phyloP scores from a whole-genome alignment of 23 tunicate genomes.

The Clavelina lepadiformis region DNA sequence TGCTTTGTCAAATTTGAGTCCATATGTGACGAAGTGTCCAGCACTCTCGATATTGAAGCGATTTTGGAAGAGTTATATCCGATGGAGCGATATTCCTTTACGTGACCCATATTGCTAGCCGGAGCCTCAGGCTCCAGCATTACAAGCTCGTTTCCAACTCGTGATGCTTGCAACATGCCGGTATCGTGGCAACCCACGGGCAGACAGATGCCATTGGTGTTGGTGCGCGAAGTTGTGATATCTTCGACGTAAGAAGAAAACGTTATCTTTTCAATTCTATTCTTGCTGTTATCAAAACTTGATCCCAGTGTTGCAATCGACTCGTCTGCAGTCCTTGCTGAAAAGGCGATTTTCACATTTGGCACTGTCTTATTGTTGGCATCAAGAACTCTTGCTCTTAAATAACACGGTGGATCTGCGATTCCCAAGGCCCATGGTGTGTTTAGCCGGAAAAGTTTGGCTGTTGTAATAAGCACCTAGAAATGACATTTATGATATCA shows the following conservation, averaged over 20 bases:
- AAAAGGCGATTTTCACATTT: conserved; percentile 51
- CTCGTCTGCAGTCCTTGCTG: too few relatives aligned
- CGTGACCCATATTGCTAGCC: conserved; percentile 57
- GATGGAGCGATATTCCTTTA: conserved; percentile 4
- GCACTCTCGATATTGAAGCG: background rate
- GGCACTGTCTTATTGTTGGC: conserved; percentile 46
- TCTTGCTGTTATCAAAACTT: too few relatives aligned
- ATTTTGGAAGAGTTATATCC: background rate
- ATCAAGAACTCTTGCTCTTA: conserved; percentile 58
- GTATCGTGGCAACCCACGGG: conserved; percentile 86
- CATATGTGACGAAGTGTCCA: conserved; percentile 18
- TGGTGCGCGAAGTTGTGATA: conserved; percentile 35
- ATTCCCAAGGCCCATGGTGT: conserved; percentile 67
- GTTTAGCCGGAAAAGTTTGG: conserved; percentile 58
- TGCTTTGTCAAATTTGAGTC: conserved; percentile 14
- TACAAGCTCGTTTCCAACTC: conserved; percentile 67
- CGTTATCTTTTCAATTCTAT: background rate
- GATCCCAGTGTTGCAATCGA: background rate
- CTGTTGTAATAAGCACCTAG: conserved; percentile 54
- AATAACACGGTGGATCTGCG: conserved; percentile 62
- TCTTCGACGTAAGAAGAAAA: conserved; percentile 47
- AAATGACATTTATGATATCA: conserved; percentile 4
- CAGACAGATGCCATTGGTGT: conserved; percentile 71
- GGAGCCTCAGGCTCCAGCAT: conserved; percentile 70
- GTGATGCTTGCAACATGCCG: conserved; percentile 63